Base-by-base conservation (phyloP, 2,113 vertebrate species). In the Hypocryptadius cinnamomeus region DNA sequence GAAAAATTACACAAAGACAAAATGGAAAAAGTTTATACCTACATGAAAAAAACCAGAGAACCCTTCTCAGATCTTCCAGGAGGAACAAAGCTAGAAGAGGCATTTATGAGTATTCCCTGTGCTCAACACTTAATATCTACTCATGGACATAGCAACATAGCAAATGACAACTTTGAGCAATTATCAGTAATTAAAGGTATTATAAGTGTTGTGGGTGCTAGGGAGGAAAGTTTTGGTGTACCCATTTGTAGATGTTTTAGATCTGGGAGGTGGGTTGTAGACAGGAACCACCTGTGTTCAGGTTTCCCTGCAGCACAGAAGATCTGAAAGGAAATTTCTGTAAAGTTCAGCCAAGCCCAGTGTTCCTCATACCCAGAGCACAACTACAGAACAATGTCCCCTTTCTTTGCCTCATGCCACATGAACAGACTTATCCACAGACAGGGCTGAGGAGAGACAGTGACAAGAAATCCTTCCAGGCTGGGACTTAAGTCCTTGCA, bases 381-480 rank as follows among this genome's bases (percentile, higher is more conserved):
- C 37, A 82, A 33, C 5, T 47, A 51, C 59, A 1, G 3, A 71
- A 84, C 33, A 93, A 69, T 3, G 0, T 82, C 19, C 50, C 35
- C 54, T 83, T 94, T 94, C 56, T 93, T 80, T 93, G 54, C 51
- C 68, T 93, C 42, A 6, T 47, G 42, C 53, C 84, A 51, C 6
- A 1, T 61, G 45, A 82, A 77, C 37, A 63, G 66, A 50, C 27
- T 87, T 23, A 79, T 89, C 71, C 25, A 3, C 27, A 89, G 42
- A 63, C n/a, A 57, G 63, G 24, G 31, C n/a, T 86, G 54, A 89
- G 39, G 35, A 90, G 54, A 93, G 63, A 82, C 61, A 79, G 50
- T 15, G 35, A 94, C 15, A 23, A 94, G 71, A 77, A 94, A 77
- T 91, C 63, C 87, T 94, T 85, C 84, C 80, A 89, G 59, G 50